phyloP scores from a whole-genome alignment of 2,113 vertebrate species.

The Oxygymnocypris stewartii region DNA sequence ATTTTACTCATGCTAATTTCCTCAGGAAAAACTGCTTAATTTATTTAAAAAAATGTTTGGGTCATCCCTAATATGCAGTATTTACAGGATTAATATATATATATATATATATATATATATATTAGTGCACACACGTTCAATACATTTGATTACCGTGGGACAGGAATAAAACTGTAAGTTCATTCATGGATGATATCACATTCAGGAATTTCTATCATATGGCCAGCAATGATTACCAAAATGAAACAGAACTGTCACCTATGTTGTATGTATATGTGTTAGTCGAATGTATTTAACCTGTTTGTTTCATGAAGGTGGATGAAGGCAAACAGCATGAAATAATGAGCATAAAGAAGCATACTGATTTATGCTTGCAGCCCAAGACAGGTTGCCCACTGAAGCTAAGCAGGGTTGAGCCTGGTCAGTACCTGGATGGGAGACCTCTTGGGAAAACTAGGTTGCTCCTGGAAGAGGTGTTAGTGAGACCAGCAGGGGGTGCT shows the following conservation, averaged over 20 bases:
- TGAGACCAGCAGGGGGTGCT: no score
- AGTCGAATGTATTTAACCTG: background rate
- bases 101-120: no score
- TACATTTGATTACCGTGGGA: background rate
- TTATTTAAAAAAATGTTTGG: background rate
- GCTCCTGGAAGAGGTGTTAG: no score
- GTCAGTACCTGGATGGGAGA: no score
- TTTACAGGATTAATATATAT: background rate
- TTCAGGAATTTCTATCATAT: slow-evolving; percentile 5
- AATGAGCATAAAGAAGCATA: background rate
- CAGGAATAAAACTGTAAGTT: slow-evolving; percentile 1
- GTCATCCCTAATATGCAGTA: background rate
- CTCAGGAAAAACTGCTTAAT: background rate
- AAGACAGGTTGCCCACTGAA: no score
- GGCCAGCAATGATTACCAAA: background rate
- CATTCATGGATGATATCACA: background rate
- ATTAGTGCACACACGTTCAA: background rate
- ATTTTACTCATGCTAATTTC: background rate
- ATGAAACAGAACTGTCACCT: background rate
- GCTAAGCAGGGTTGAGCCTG: no score
- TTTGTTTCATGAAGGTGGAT: background rate
- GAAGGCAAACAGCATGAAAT: background rate
- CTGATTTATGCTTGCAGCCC: no score
- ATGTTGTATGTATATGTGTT: background rate
- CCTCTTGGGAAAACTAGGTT: no score